Evolutionary conservation across 2,797 vertebrate genomes (phyloP), one percentile per base, ranked within the genome.

Genomic region (Sebastes matsubarae): DNA sequence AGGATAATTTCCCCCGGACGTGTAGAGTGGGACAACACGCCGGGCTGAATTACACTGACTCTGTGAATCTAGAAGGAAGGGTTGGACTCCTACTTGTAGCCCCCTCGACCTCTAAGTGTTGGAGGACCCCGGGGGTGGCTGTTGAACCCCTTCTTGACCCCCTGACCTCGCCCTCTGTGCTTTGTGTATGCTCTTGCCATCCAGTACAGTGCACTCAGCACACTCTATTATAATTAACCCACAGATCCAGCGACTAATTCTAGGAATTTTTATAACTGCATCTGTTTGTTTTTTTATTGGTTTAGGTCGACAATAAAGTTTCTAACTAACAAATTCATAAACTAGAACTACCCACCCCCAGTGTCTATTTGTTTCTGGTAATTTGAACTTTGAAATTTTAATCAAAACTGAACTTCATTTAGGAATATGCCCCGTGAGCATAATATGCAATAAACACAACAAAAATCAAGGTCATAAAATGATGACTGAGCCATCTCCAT

Each of bases 11-110:
- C 72, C 78, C 58, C 73, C 11, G 64, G 75, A 85, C 13, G 29
- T 57, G 82, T 22, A 73, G 82, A 72, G 4, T 14, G 55, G 75
- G 66, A 59, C 70, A 27, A 30, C 71, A n/a, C 72, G 66, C 67
- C 30, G 20, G 80, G 68, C 68, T 77, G 64, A 92, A 88, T 84
- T 42, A 77, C 60, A 78, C 63, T 75, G 84, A 89, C 84, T 84
- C 79, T 83, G 88, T 83, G 84, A 86, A 86, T 83, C 52, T 30
- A 18, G 6, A 42, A 59, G 18, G 22, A 20, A 18, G 60, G 10
- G 20, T 3, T 20, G 52, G 9, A 29, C n/a, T 67, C 32, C 12
- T 22, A 20, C 38, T 46, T 46, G 42, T 18, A 20, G 42, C 42
- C 12, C n/a, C 8, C 38, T 46, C 3, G 58, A 32, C 59, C 59